Base-by-base conservation (phyloP, 2,797 vertebrate species). In the Micropoecilia bifurca region DNA sequence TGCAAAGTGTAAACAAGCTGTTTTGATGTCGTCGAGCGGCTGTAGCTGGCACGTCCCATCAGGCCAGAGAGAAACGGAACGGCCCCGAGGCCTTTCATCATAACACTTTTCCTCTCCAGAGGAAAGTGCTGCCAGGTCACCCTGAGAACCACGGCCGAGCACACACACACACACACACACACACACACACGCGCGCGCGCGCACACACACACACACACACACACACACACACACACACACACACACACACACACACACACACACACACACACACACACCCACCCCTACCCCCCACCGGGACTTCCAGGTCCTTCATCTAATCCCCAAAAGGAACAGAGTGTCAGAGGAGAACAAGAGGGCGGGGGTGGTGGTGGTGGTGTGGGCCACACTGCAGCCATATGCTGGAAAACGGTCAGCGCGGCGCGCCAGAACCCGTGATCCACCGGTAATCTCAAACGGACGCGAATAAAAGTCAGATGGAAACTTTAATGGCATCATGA, bases 1-100 rank as follows among this genome's bases (percentile, higher is more conserved):
- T 61, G 30, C 63, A 71, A 66, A 80, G 77, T 79, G 88, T 91
- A 90, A 93, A 92, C 91, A 93, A 87, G 90, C 77, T 93, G 89
- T 93, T 93, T 90, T 93, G 85, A 90, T 75, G 71, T 77, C 84
- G 88, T 76, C 45, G n/a, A 85, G 85, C 75, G 75, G 74, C 82
- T 61, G 57, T 75, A 77, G 53, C 45, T 30, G 33, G 30, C 76
- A 71, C n/a, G 78, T 93, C 93, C 90, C 93, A 89, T 83, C 80
- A 90, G 93, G 84, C 89, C 82, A 13, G 66, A 74, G 74, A 72
- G 82, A 88, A 82, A 87, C 85, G 76, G 79, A 88, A 86, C 86
- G 86, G 89, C 89, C 93, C 88, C 3, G n/a, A 89, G 90, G 88
- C 85, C 69, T 76, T 86, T 83, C 76, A 72, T 83, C 76, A 72